Evolutionary conservation across 2,797 vertebrate genomes (phyloP), one percentile per base, ranked within the genome.

Genomic region (Enteromius afrohamiltoni): DNA sequence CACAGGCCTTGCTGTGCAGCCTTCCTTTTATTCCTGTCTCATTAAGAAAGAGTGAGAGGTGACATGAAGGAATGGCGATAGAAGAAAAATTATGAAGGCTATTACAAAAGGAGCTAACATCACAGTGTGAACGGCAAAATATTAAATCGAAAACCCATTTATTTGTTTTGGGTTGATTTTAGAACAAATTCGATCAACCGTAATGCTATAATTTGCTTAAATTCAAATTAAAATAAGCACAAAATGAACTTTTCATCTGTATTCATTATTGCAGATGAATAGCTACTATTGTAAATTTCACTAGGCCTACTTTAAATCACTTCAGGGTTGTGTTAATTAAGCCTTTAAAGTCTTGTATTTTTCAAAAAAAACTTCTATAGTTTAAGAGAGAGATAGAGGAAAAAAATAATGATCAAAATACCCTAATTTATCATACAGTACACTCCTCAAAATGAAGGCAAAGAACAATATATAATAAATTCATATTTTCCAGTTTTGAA

Each of bases 41-140:
- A 81, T 90, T 89, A 90, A 85, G 55, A 80, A 81, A 73, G 55
- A 65, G 31, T 51, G 58, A 64, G 21, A 64, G 60, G 69, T 62
- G 68, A 81, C 53, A 11, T 62, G 21, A 49, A 81, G 23, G 55
- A 71, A 53, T 37, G 19, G 26, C 49, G 40, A 73, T 58, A 58
- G 37, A 71, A n/a, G 71, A 65, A 71, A 58, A 73, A 45, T 53
- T 31, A 21, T 68, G 69, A 83, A 79, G 73, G 37, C 76, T 65
- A 64, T 83, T 68, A 77, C 58, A 19, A 84, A 67, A 82, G 69
- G 31, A 77, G 42, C 53, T 45, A 49, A 19, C 23, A 51, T 47
- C 40, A 47, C 13, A 7, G 13, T 40, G 6, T 37, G 3, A 45
- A 29, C 42, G 45, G 55, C 37, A 19, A 60, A 77, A 19, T 45